Base-by-base conservation (phyloP, 23 tunicate genomes). In the Phallusia fumigata region DNA sequence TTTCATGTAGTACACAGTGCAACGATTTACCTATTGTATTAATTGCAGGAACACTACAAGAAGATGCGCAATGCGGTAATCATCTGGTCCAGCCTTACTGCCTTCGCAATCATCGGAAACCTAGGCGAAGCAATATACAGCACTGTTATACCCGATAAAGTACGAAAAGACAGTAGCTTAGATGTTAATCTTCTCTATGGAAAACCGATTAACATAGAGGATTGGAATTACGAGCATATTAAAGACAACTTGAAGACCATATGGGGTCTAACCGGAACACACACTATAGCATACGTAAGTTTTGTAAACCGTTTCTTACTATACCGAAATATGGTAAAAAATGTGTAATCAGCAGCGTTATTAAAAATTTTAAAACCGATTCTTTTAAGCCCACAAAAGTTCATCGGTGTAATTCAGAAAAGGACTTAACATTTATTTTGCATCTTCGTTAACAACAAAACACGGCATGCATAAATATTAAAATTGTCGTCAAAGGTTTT, bases 261-360 rank as follows among this genome's bases (percentile, higher is more conserved):
- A 30, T 92, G 97, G 97, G 94, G 72, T 5, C 79, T 94, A n/a
- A 89, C 98, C 12, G 98, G 88, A 53, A 13, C 80, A 33, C 79
- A 86, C 47, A 36, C 85, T 65, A 18, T 86, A 19, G 86, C 89
- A 34, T 94, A 81, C 65, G 98, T 94, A 83, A 89, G 98, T 85
- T 45, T 64, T 6, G 10, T 6, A 40, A 3, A 40, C 47, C 5
- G 8, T 3, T 40, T 3, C 47, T 40, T 40, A 40, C 5, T 40
- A 40, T 40, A 3, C 5, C 10, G 10, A 5, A 40, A 3, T 40
- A 3, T 40, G 10, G 47, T 40, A 5, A 5, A 3, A 3, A 40
- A 40, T 40, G 47, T 10, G 10, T 10, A 40, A 40, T 40, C n/a
- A n/a, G n/a, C n/a, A n/a, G n/a, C n/a, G n/a, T n/a, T n/a, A n/a